phyloP scores from a whole-genome alignment of 1,140 invertebrate genomes.

The Frieseomelitta varia region DNA sequence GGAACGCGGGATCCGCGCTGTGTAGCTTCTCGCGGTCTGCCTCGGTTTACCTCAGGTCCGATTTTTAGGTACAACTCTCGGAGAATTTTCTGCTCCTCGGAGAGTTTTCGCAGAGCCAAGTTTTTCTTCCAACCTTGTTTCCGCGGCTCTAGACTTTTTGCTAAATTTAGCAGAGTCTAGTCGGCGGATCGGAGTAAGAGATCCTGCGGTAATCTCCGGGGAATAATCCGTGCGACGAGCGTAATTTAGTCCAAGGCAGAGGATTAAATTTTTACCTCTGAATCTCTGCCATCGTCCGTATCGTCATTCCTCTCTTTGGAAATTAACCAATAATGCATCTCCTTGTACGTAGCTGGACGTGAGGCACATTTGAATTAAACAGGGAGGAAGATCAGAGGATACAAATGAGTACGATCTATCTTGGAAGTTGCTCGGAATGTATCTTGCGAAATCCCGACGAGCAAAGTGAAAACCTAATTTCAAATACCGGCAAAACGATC shows the following conservation, averaged over 20 bases:
- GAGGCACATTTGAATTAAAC: background rate
- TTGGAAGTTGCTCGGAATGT: constrained; percentile 1
- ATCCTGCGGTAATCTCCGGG: background rate
- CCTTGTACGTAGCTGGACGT: background rate
- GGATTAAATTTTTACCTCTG: background rate
- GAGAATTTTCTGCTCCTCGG: no score
- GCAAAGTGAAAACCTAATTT: constrained; percentile 10
- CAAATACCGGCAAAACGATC: background rate
- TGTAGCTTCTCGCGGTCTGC: background rate
- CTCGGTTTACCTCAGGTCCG: background rate
- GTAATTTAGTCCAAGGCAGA: background rate
- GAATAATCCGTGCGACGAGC: background rate
- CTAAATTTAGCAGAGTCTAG: no score
- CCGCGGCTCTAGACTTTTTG: no score
- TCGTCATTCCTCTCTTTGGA: background rate
- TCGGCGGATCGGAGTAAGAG: background rate
- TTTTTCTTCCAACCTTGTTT: no score
- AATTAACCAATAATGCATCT: constrained; percentile 3
- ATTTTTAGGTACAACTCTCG: no score
- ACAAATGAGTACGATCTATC: background rate
- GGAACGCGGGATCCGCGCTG: background rate
- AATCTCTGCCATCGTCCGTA: background rate
- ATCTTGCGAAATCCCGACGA: background rate
- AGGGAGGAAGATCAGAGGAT: background rate
- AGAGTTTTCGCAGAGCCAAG: no score